Conservation (phyloP, 2,113 vertebrate genomes). For the Chitala chitala region DNA sequence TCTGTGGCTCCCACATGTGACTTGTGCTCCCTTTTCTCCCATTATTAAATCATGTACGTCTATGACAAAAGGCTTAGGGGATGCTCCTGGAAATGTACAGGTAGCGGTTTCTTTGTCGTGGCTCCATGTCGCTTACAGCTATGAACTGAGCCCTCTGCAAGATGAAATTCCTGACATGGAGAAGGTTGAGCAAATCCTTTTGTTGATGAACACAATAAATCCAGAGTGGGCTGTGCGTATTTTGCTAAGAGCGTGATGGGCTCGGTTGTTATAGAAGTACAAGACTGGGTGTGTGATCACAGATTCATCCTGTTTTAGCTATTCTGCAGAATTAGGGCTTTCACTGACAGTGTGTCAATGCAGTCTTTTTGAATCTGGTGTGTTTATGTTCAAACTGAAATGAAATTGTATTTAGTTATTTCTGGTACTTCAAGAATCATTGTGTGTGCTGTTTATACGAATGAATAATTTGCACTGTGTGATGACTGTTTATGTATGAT, state of each 20-base stretch:
- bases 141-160: not conserved
- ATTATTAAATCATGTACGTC: not conserved
- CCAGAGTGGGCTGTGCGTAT: too few relatives aligned
- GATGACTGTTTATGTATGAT: not conserved
- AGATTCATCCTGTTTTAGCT: not conserved
- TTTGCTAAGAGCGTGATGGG: not conserved
- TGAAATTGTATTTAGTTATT: not conserved
- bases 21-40: not conserved
- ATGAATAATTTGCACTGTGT: not conserved
- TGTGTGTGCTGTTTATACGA: not conserved
- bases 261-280: not conserved
- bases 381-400: not conserved
- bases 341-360: too few relatives aligned
- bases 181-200: not conserved
- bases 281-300: not conserved
- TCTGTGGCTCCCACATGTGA: not conserved
- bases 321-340: not conserved
- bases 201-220: not conserved
- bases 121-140: not conserved
- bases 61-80: not conserved
- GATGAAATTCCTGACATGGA: not conserved
- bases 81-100: not conserved
- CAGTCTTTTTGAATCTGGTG: not conserved
- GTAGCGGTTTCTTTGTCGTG: constrained; percentile 1
- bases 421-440: not conserved